phyloP scores from a whole-genome alignment of 1,140 invertebrate species.

The Drosophila kurseongensis region DNA sequence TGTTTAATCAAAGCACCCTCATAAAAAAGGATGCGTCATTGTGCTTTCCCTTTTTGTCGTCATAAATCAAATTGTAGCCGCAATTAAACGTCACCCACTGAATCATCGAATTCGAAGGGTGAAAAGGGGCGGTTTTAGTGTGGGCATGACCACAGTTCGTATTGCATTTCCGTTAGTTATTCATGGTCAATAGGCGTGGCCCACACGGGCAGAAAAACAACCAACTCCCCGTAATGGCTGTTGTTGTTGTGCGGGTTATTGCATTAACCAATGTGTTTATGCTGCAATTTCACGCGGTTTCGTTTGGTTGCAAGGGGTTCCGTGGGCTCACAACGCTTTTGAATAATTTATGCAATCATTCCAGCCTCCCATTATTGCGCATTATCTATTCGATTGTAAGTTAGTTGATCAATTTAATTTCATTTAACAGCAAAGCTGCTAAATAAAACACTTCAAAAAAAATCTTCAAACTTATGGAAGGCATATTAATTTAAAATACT shows the following conservation, averaged over 20 bases:
- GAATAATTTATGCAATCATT: slow-evolving; percentile 61
- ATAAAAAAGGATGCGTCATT: slow-evolving; percentile 19
- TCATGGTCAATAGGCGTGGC: slow-evolving; percentile 68
- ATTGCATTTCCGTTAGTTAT: slow-evolving; percentile 72
- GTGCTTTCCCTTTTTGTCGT: slow-evolving; percentile 33
- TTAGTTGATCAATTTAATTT: slow-evolving; percentile 76
- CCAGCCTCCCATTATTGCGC: slow-evolving; percentile 49
- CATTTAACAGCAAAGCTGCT: slow-evolving; percentile 30
- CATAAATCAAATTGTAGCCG: slow-evolving; percentile 72
- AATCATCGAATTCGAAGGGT: slow-evolving; percentile 37
- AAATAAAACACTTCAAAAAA: not conserved
- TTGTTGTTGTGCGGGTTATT: slow-evolving; percentile 8
- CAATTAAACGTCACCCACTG: slow-evolving; percentile 54
- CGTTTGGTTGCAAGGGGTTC: not conserved
- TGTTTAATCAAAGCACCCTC: not conserved
- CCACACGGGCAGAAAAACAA: slow-evolving; percentile 17
- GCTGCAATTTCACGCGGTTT: slow-evolving; percentile 60
- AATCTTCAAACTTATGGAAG: too few relatives aligned
- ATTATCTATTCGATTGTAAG: slow-evolving; percentile 74
- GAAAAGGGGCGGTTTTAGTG: not conserved
- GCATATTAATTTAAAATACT: too few relatives aligned
- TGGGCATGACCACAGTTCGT: slow-evolving; percentile 41
- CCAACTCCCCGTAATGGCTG: slow-evolving; percentile 3
- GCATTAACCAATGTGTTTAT: slow-evolving; percentile 64
- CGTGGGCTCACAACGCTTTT: slow-evolving; percentile 12